Base-by-base conservation (phyloP, 2,797 vertebrate genomes). In the Sphenopsis melanotis region DNA sequence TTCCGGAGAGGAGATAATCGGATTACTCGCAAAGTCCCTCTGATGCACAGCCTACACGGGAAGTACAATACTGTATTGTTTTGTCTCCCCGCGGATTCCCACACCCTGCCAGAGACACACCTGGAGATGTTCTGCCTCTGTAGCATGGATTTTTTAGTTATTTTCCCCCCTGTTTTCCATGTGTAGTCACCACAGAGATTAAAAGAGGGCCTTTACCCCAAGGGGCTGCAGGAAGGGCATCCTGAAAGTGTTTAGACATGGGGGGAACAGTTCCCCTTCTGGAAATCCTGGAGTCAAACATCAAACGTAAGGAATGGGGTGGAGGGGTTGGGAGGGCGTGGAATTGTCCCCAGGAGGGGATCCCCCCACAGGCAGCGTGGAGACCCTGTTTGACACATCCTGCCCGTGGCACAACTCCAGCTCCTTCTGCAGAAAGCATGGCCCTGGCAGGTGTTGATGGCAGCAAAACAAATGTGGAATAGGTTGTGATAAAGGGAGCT, bases 391-490 rank as follows among this genome's bases (percentile, higher is more conserved):
- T 39, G 83, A 87, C 68, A 61, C 55, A 83, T 32, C 70, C 60
- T 53, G 32, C 56, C 46, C 8, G 6, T 86, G 94, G 91, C 53
- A 8, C 9, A 32, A 16, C 60, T 87, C 91, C 91, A 71, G 5
- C 29, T 71, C n/a, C 9, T 19, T 72, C 86, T 95, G 52, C 53
- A 57, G 85, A 46, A 93, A 87, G 71, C 60, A 1, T 7, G 68
- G 75, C 78, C 86, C 83, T 83, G 88, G 80, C 88, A 92, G 83
- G 90, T 91, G 86, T 14, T 89, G 83, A 70, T 93, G 91, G 86
- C 83, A 95, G 93, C 90, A 90, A 87, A 95, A 83, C 75, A 69
- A 78, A 81, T 85, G 65, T 86, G 66, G 49, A 70, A 30, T 20
- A 44, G 53, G 30, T 71, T 78, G 89, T 75, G 94, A 81, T 88